These are phyloP conservation scores for Saccostrea glomerata DNA, from an alignment of 1,140 invertebrate species.

Conservation along the genomic window DNA sequence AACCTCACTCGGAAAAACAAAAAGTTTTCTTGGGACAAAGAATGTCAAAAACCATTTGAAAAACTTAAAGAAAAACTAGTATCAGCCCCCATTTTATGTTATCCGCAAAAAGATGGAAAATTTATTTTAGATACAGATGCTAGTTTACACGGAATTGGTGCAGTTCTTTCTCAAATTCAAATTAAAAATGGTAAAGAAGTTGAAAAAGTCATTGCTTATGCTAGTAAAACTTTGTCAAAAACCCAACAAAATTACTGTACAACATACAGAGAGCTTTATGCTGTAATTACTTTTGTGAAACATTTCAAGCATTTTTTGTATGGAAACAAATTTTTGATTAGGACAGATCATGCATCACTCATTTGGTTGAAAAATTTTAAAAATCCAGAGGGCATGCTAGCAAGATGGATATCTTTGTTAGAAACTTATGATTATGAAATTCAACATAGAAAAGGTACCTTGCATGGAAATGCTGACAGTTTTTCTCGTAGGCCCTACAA, in stretches of 20 bases:
- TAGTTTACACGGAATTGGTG: constrained; percentile 66
- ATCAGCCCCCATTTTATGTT: constrained; percentile 46
- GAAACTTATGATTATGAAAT: background rate
- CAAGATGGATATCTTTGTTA: constrained; percentile 59
- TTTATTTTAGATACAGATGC: constrained; percentile 67
- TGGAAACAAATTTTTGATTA: constrained; percentile 54
- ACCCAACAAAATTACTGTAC: constrained; percentile 56
- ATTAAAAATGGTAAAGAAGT: constrained; percentile 41
- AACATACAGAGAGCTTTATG: constrained; percentile 57
- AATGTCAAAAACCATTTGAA: constrained; percentile 57
- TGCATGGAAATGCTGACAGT: background rate
- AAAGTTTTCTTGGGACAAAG: constrained; percentile 20
- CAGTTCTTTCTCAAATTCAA: constrained; percentile 74
- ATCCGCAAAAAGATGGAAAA: background rate
- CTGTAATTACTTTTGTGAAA: constrained; percentile 42
- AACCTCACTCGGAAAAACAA: constrained; percentile 4
- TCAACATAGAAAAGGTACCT: background rate
- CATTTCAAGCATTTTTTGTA: constrained; percentile 56
- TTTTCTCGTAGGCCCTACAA: background rate
- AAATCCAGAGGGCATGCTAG: constrained; percentile 57
- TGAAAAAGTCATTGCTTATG: constrained; percentile 48
- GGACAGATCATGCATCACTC: constrained; percentile 62
- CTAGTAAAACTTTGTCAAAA: constrained; percentile 40
- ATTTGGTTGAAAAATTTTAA: constrained; percentile 58
- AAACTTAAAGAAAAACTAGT: constrained; percentile 51